A percentile compares a stretch with the other conserved stretches of the same genome.
phyloP scores from a whole-genome alignment of 2,113 vertebrate genomes.

The Benitochromis conjunctus region DNA sequence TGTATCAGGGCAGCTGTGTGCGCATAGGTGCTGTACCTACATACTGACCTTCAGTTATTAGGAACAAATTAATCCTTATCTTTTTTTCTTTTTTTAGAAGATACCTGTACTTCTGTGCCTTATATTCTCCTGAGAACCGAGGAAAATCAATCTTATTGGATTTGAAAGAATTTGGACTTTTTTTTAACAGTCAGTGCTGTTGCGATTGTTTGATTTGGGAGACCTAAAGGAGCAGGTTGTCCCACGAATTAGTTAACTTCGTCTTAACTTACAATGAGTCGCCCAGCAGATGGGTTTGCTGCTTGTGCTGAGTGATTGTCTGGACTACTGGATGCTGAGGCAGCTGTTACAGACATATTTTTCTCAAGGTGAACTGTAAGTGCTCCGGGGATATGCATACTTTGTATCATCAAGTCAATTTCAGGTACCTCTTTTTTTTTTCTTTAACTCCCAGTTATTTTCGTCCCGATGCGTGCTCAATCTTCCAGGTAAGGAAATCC shows the following conservation, averaged over 20 bases:
- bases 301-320: not conserved
- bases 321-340: not conserved
- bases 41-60: not conserved
- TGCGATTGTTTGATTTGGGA: not conserved
- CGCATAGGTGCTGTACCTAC: not conserved
- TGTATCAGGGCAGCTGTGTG: not conserved
- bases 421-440: not conserved
- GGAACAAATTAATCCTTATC: not conserved
- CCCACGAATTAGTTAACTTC: not conserved
- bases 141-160: not conserved
- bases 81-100: not conserved
- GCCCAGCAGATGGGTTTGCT: not conserved
- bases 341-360: not conserved
- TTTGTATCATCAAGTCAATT: not conserved
- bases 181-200: not conserved
- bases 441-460: not conserved
- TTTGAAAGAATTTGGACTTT: not conserved
- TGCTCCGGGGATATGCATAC: not conserved
- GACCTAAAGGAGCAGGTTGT: not conserved
- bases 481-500: not conserved
- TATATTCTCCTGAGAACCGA: not conserved
- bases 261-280: not conserved
- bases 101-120: accelerated
- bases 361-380: not conserved
- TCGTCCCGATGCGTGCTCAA: not conserved